phyloP scores from a whole-genome alignment of 2,113 vertebrate genomes.

The Glaucomys volans region DNA sequence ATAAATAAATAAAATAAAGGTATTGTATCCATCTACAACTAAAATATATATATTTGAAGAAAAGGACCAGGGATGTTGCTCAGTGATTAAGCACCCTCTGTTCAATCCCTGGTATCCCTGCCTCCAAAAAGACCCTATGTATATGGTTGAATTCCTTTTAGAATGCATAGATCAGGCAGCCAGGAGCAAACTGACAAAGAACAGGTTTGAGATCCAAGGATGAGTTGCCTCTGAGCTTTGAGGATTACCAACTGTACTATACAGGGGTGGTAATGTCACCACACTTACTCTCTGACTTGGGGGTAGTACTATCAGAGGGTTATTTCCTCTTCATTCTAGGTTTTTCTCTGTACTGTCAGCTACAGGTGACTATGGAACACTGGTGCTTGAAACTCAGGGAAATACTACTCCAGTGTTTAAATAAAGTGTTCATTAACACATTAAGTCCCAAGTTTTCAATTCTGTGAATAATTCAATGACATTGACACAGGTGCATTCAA shows the following conservation, averaged over 20 bases:
- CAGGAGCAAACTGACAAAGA: neutral
- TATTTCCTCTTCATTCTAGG: neutral
- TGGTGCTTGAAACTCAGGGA: neutral
- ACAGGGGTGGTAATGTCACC: neutral
- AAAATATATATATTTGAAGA: no score
- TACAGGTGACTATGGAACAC: neutral
- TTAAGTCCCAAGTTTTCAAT: no score
- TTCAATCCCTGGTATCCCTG: no score
- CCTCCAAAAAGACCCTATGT: no score
- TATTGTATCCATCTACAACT: no score
- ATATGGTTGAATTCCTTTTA: neutral
- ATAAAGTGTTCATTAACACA: no score
- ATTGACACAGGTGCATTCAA: no score
- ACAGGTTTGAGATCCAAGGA: neutral
- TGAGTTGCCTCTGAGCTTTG: neutral
- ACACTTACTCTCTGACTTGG: neutral
- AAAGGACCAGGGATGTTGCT: no score
- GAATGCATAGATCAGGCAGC: neutral
- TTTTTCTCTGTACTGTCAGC: neutral
- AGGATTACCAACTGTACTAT: neutral
- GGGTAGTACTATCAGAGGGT: neutral
- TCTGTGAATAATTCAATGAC: no score
- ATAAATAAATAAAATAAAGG: no score
- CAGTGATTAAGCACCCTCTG: no score
- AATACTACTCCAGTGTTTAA: neutral